Evolutionary conservation across 2,888 invertebrate genomes (phyloP), one percentile per base, ranked within the genome.

Genomic region (Tholera decimalis): DNA sequence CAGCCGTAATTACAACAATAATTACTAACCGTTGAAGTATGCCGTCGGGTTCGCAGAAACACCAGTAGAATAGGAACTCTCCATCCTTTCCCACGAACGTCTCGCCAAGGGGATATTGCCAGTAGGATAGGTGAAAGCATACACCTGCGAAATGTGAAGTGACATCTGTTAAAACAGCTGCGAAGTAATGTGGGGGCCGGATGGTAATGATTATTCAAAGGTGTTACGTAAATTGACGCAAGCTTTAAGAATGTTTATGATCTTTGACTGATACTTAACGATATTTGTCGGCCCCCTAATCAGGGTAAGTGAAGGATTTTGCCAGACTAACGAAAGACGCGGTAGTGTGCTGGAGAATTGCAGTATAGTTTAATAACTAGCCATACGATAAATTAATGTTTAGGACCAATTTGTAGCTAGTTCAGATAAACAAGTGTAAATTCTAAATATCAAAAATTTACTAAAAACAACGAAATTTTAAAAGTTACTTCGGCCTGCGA

Each of bases 61-160:
- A 30, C 44, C 41, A 46, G 6, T 53, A 56, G 78, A 77, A 51
- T 63, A 59, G 73, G 65, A 64, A 77, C 73, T 72, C 65, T 72
- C 55, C 78, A 73, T 77, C 73, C 73, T 73, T 77, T 73, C 73
- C 35, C 73, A 73, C 73, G 78, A 35, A 44, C 51, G 35, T 70
- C 15, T 15, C 15, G 35, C 35, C n/a, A 3, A 61, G 20, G 67
- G 46, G 65, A 64, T 64, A 51, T 46, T 35, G 18, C 15, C 6
- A 37, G 24, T 28, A 37, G 26, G 35, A 50, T 44, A 13, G 35
- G 65, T 64, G 73, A 73, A 64, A 68, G 47, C 73, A 6, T 18
- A 47, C 47, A 28, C 28, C 28, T 47, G 47, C 20, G 1, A 13
- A 41, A 1, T 20, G 18, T n/a, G 8, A 26, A 18, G 18, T 47